Base-by-base conservation (phyloP, 2,888 invertebrate genomes). In the Heliothis peltigera region DNA sequence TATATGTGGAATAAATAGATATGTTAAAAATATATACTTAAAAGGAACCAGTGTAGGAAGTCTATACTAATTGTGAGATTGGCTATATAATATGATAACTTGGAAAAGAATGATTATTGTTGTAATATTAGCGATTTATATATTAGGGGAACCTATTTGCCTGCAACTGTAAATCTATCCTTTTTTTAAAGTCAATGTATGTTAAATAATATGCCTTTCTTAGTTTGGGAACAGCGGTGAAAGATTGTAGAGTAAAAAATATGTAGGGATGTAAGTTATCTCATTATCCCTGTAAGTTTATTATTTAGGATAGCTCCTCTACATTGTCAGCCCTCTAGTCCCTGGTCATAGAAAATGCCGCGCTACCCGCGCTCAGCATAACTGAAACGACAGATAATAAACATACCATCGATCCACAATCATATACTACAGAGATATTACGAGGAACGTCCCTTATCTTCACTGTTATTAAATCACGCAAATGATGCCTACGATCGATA, bases 1-100 rank as follows among this genome's bases (percentile, higher is more conserved):
- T 70, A 32, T 57, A 48, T 64, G 77, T 56, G 80, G 80, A 78
- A 70, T 80, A 78, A 78, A 63, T 67, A 78, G 53, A 59, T 56
- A 10, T 60, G 42, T 60, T 62, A 51, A 42, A 55, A 52, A 64
- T 21, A 19, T 55, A 22, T 43, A 46, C n/a, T n/a, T 42, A 53
- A 28, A 7, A 21, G 39, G 56, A 35, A 57, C 53, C 46, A 56
- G 62, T 32, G 22, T 51, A 42, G 12, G 15, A 19, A n/a, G 57
- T 49, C 44, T 17, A 22, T 1, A 46, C 43, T 39, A 47, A 18
- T 71, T 42, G 12, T 54, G 42, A 51, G 15, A 59, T 51, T 32
- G 42, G 48, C 7, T 35, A 17, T 17, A 42, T 28, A 0, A 53
- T 32, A 32, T 32, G 25, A 32, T n/a, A 25, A 6, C 18, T 54